Conservation (phyloP, 2,888 invertebrate genomes). For the Ommatoiulus sabulosus region DNA sequence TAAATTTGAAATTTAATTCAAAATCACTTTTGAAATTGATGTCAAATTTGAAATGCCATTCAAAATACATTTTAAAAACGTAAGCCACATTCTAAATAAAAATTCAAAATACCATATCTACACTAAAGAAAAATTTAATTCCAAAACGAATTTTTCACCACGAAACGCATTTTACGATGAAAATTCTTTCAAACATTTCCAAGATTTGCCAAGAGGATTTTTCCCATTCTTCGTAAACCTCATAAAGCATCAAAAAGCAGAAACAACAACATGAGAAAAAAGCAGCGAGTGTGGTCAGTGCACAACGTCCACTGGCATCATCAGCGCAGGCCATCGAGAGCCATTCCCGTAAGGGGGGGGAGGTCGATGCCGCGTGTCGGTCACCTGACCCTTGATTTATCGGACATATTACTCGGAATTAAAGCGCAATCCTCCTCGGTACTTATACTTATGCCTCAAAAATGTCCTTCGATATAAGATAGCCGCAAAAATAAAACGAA, state of each 20-base stretch:
- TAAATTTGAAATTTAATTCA: too few relatives aligned
- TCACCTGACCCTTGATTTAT: conserved; percentile 55
- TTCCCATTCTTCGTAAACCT: background rate
- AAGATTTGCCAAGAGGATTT: background rate
- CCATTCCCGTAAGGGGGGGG: background rate
- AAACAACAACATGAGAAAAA: background rate
- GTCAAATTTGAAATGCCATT: too few relatives aligned
- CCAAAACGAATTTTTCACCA: too few relatives aligned
- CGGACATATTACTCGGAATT: conserved; percentile 56
- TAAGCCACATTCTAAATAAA: too few relatives aligned
- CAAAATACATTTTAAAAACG: too few relatives aligned
- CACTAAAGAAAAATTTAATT: too few relatives aligned
- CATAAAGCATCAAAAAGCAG: conserved; percentile 19
- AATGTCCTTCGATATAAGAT: conserved; percentile 47
- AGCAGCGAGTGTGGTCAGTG: background rate
- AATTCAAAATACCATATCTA: too few relatives aligned
- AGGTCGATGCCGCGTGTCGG: conserved; percentile 1
- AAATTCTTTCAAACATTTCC: too few relatives aligned
- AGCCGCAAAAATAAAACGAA: conserved; percentile 47
- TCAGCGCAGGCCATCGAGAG: background rate
- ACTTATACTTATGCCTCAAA: conserved; percentile 56
- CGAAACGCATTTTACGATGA: too few relatives aligned
- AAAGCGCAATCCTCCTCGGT: conserved; percentile 55
- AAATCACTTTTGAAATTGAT: too few relatives aligned
- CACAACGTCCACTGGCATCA: background rate